Evolutionary conservation across 1,140 invertebrate genomes (phyloP).

Genomic region (Drosophila asahinai): DNA sequence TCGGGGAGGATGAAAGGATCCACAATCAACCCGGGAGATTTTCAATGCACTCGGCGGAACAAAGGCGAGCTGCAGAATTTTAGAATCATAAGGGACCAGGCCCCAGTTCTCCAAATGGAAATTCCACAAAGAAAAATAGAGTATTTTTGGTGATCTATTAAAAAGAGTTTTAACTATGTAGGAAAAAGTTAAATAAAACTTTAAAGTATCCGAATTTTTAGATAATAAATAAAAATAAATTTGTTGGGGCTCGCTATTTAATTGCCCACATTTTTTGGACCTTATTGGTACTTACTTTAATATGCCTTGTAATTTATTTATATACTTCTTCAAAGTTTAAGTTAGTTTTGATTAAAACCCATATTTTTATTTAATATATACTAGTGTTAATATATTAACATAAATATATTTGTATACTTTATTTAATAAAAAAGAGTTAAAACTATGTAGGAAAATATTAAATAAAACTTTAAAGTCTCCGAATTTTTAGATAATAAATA

Average conservation of each 20-base stretch:
- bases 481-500: too few species aligned
- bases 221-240: too few species aligned
- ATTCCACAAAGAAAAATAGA: neutral
- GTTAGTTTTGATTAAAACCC: neutral
- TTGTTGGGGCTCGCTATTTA: too few species aligned
- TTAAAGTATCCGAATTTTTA: too few species aligned
- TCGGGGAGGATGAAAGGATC: neutral
- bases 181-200: too few species aligned
- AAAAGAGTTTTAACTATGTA: too few species aligned
- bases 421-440: too few species aligned
- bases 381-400: neutral
- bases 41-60: constrained; percentile 15
- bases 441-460: too few species aligned
- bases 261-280: too few species aligned
- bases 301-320: neutral
- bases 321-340: neutral
- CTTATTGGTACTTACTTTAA: too few species aligned
- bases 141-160: neutral
- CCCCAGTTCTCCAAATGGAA: neutral
- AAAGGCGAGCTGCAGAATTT: neutral
- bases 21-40: neutral
- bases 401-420: neutral
- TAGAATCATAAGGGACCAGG: neutral
- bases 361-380: neutral
- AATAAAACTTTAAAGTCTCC: too few species aligned